These are phyloP conservation scores for Otus sunia DNA, from an alignment of 2,113 vertebrate species.

Conservation along the genomic window DNA sequence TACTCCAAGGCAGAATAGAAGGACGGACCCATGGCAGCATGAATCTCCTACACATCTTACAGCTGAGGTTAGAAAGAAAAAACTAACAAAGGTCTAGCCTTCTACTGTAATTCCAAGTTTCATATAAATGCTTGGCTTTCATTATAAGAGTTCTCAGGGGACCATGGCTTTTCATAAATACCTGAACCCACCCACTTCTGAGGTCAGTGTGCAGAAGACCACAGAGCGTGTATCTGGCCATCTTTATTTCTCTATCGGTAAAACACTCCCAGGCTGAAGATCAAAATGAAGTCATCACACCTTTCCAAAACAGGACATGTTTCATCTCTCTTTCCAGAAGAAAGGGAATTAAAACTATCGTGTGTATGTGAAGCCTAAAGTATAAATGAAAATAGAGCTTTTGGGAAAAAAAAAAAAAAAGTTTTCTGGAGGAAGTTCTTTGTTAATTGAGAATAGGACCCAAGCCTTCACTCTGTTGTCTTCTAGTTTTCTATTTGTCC, in stretches of 20 bases:
- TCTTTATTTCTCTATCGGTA: background rate
- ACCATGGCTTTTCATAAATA: background rate
- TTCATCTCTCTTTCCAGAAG: background rate
- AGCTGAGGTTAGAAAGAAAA: background rate
- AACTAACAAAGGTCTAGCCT: background rate
- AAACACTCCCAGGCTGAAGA: background rate
- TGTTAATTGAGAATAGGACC: background rate
- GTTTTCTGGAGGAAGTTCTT: background rate
- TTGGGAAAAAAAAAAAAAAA: background rate
- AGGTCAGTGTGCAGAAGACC: background rate
- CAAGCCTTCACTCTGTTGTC: background rate
- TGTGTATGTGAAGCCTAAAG: background rate
- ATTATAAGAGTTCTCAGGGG: background rate
- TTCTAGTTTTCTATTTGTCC: background rate
- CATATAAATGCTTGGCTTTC: background rate
- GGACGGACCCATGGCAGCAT: background rate
- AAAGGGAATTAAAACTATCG: background rate
- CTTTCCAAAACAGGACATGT: background rate
- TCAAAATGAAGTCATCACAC: background rate
- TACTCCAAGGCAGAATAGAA: background rate
- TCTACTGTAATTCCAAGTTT: background rate
- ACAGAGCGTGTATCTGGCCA: background rate
- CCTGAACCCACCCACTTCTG: background rate
- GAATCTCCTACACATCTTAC: background rate
- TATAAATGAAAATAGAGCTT: background rate